These are phyloP conservation scores for Paradisaea rubra DNA, from an alignment of 2,113 vertebrate species.

Conservation along the genomic window DNA sequence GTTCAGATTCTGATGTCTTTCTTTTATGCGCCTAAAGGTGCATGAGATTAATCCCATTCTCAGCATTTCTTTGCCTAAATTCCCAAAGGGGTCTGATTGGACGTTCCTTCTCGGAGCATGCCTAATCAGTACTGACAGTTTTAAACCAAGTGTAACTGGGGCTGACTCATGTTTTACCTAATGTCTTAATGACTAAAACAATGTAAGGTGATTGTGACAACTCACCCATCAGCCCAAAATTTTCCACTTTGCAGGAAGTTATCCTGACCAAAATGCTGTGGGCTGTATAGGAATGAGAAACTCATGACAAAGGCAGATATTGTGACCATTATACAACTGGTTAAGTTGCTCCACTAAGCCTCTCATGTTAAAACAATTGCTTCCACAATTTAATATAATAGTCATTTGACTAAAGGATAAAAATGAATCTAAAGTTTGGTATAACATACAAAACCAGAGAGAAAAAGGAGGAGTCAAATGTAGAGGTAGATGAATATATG, in stretches of 20 bases:
- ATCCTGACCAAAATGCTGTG: background rate
- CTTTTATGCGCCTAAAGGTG: background rate
- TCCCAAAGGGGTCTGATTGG: background rate
- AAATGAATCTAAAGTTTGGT: background rate
- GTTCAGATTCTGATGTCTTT: background rate
- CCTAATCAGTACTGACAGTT: background rate
- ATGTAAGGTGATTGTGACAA: background rate
- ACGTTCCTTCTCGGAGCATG: background rate
- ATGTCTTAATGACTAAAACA: background rate
- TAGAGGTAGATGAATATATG: background rate
- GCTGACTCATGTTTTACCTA: background rate
- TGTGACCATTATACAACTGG: background rate
- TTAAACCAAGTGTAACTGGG: background rate
- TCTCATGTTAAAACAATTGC: background rate
- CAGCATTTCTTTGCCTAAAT: background rate
- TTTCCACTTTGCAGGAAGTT: background rate
- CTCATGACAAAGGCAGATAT: background rate
- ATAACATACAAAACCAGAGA: background rate
- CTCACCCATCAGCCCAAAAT: background rate
- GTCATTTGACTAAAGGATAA: background rate
- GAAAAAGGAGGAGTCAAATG: background rate
- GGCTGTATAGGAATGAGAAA: background rate
- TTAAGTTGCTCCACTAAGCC: background rate
- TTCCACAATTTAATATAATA: background rate
- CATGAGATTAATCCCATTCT: background rate